These are phyloP conservation scores for Alauda arvensis DNA, from an alignment of 2,797 vertebrate genomes.

Conservation along the genomic window DNA sequence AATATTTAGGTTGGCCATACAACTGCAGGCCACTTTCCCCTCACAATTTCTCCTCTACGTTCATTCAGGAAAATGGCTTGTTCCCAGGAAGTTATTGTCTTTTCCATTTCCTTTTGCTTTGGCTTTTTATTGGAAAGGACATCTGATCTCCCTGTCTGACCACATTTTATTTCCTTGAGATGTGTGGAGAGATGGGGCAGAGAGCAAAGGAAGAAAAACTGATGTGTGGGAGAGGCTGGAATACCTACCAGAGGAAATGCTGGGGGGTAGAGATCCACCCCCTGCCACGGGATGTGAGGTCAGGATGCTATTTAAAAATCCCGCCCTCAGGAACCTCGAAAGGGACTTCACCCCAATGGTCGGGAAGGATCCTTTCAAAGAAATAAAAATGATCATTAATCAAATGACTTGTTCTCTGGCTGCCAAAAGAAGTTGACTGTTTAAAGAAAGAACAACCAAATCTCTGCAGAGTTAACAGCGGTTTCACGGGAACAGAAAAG, in stretches of 20 bases:
- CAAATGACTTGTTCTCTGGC: conserved; percentile 25
- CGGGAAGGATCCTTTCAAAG: conserved; percentile 76
- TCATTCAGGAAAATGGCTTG: not conserved
- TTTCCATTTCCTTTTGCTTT: not conserved
- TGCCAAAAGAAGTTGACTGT: conserved; percentile 44
- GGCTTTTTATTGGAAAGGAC: not conserved
- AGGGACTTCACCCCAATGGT: conserved; percentile 77
- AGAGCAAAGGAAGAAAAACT: not conserved
- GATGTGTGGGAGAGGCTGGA: conserved; percentile 18
- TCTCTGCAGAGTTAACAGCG: not conserved
- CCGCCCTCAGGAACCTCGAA: conserved; percentile 77
- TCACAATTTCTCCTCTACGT: not conserved
- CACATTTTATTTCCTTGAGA: not conserved
- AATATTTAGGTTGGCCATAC: not conserved
- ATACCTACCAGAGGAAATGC: conserved; percentile 78
- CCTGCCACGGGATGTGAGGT: conserved; percentile 72
- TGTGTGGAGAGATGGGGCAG: conserved; percentile 1
- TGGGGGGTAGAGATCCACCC: conserved; percentile 74
- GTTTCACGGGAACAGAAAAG: not conserved
- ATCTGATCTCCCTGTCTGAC: not conserved
- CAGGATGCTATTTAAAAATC: conserved; percentile 77
- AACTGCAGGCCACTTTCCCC: not conserved
- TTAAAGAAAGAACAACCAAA: conserved; percentile 34
- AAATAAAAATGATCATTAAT: conserved; percentile 72
- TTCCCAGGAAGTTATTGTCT: not conserved